Evolutionary conservation across 2,888 invertebrate species (phyloP).

Genomic region (Clivina fossor): DNA sequence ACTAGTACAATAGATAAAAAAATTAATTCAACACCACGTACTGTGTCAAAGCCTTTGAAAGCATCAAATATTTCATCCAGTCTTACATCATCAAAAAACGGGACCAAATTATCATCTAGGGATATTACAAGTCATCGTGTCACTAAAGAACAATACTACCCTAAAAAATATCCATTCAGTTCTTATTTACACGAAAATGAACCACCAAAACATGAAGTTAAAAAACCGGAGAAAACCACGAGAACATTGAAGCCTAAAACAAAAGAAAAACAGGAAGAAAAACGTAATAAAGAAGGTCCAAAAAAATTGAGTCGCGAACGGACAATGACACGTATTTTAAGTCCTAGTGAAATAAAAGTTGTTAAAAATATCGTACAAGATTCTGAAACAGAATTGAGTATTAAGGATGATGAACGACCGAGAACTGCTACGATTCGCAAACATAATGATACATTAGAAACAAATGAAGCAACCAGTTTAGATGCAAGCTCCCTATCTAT

Average conservation of each 20-base stretch:
- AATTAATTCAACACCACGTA: conserved; percentile 11
- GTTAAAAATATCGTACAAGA: conserved; percentile 12
- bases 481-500: background rate
- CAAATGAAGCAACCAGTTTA: conserved; percentile 36
- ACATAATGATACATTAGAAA: conserved; percentile 25
- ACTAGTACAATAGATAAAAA: conserved; percentile 5
- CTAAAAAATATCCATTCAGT: conserved; percentile 37
- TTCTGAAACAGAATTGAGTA: background rate
- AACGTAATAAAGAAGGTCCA: conserved; percentile 1
- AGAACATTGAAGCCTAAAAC: conserved; percentile 43
- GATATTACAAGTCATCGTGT: conserved; percentile 44
- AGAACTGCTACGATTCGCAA: conserved; percentile 50
- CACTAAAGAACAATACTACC: conserved; percentile 49
- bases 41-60: conserved; percentile 16
- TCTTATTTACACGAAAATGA: conserved; percentile 23
- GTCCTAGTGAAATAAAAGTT: conserved; percentile 37
- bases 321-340: conserved; percentile 36
- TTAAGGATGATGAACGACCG: conserved; percentile 45
- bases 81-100: conserved; percentile 13
- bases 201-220: background rate
- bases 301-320: conserved; percentile 33
- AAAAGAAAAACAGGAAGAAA: conserved; percentile 19
- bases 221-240: conserved; percentile 44
- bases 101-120: conserved; percentile 21
- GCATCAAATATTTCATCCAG: conserved; percentile 2